Conservation (phyloP, 1,140 invertebrate species). For the Lethrus apterus region DNA sequence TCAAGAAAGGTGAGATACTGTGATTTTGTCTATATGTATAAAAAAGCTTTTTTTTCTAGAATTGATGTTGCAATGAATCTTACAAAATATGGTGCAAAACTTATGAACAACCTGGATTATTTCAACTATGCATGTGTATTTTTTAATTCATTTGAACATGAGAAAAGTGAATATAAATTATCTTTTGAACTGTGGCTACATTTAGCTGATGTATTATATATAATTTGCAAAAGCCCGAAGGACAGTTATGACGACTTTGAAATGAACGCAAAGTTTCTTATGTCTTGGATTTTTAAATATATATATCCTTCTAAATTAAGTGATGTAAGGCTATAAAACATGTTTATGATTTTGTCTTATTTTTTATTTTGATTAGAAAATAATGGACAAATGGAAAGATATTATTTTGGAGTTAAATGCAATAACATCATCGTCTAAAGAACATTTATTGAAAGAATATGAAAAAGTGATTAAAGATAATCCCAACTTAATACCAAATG, state of each 20-base stretch:
- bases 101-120: neutral
- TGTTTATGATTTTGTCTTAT: neutral
- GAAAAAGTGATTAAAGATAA: conserved; percentile 3
- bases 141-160: neutral
- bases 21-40: no score
- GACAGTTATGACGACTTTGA: conserved; percentile 3
- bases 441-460: neutral
- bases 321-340: neutral
- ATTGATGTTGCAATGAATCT: neutral
- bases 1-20: neutral
- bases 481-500: neutral
- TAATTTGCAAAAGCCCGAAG: conserved; percentile 4
- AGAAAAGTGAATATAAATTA: conserved; percentile 3
- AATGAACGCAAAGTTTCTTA: neutral
- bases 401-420: conserved; percentile 1
- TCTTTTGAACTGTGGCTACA: neutral
- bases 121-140: conserved; percentile 7
- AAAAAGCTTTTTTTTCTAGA: neutral
- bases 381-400: conserved; percentile 1
- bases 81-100: conserved; percentile 6
- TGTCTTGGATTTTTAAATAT: conserved; percentile 1
- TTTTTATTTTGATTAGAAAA: conserved; percentile 3
- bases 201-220: neutral
- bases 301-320: neutral
- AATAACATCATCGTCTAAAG: conserved; percentile 2